A percentile compares a stretch with the other conserved stretches of the same genome.
Evolutionary conservation across 2,113 vertebrate genomes (phyloP).

Genomic region (Dromas ardeola): DNA sequence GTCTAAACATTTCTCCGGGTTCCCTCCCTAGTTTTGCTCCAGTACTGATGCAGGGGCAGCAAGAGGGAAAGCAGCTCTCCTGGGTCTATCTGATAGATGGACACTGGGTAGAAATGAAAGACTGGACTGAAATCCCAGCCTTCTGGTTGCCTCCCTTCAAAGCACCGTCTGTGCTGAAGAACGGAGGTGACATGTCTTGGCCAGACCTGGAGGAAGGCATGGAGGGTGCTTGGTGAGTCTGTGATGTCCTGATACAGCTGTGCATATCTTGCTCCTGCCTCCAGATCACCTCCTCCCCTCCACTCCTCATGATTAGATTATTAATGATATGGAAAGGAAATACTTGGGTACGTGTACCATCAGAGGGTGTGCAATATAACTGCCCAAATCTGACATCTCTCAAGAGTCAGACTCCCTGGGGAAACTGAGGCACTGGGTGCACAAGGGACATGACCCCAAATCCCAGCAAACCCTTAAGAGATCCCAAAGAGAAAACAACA

Average conservation of each 20-base stretch:
- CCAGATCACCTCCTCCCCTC: background rate
- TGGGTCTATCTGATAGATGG: background rate
- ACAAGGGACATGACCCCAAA: fast-evolving
- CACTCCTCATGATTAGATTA: background rate
- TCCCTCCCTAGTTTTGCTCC: background rate
- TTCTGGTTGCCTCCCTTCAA: background rate
- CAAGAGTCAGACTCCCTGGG: background rate
- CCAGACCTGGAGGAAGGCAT: background rate
- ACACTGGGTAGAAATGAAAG: background rate
- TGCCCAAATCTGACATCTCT: background rate
- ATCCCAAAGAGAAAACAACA: background rate
- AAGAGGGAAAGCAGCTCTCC: background rate
- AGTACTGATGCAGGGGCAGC: background rate
- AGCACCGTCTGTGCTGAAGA: background rate
- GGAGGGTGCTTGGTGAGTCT: background rate
- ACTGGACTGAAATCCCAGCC: background rate
- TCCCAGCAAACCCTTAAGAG: background rate
- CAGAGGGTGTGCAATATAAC: background rate
- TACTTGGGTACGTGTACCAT: background rate
- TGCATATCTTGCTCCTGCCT: background rate
- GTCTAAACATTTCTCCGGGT: background rate
- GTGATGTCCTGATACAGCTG: background rate
- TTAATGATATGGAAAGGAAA: background rate
- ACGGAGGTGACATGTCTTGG: background rate
- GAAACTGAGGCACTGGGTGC: background rate